These are phyloP conservation scores for Gephyroberyx darwinii DNA, from an alignment of 2,797 vertebrate genomes.

Conservation along the genomic window DNA sequence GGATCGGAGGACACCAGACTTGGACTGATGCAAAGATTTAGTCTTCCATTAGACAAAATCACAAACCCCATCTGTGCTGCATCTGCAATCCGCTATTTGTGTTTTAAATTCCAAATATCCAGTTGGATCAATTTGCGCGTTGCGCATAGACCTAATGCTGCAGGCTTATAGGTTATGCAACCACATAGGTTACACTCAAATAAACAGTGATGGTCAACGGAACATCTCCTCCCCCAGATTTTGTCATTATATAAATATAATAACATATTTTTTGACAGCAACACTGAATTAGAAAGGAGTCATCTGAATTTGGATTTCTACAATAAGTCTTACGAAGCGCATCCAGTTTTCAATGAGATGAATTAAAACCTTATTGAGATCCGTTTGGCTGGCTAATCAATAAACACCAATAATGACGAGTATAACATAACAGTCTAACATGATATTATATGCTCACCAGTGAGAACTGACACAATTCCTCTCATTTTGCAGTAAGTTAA, in stretches of 20 bases:
- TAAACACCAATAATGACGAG: not conserved
- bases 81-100: constrained; percentile 39
- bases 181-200: constrained; percentile 45
- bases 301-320: not conserved
- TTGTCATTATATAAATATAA: not conserved
- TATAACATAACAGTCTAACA: not conserved
- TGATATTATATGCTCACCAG: constrained; percentile 65
- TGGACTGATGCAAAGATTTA: not conserved
- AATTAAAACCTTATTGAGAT: not conserved
- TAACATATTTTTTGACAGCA: not conserved
- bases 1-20: not conserved
- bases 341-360: not conserved
- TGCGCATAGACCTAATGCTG: constrained; percentile 43
- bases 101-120: constrained; percentile 17
- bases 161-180: constrained; percentile 71
- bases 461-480: constrained; percentile 80
- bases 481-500: constrained; percentile 86
- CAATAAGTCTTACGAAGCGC: not conserved
- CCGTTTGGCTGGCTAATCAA: no score
- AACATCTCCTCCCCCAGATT: constrained; percentile 17
- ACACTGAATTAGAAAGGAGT: not conserved
- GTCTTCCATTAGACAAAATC: not conserved
- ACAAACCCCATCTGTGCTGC: not conserved
- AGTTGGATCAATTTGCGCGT: constrained; percentile 38
- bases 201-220: constrained; percentile 14